A percentile compares a stretch with the other conserved stretches of the same genome.
phyloP scores from a whole-genome alignment of 2,888 invertebrate genomes.

The Toxonevra muliebris region DNA sequence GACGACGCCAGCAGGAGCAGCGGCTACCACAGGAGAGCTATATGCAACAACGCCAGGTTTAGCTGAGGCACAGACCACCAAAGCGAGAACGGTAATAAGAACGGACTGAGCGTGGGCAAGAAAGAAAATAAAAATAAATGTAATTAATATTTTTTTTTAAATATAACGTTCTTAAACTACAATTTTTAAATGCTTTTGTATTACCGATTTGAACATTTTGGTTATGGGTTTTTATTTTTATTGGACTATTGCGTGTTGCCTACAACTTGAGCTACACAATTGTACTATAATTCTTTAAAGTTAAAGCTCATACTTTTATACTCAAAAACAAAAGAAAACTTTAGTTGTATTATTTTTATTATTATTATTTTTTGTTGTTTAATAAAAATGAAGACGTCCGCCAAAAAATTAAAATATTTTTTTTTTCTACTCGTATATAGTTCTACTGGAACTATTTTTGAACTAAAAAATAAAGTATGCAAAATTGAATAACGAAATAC shows the following conservation, averaged over 20 bases:
- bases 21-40: conserved; percentile 36
- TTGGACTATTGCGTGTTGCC: conserved; percentile 14
- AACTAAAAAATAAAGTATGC: neutral
- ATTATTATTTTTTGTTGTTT: no score
- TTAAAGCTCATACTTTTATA: conserved; percentile 51
- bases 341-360: conserved; percentile 11
- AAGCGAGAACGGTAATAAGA: conserved; percentile 62
- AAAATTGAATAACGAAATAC: neutral
- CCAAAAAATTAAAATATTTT: conserved; percentile 38
- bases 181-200: neutral
- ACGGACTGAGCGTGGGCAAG: conserved; percentile 52
- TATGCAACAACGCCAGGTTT: conserved; percentile 61
- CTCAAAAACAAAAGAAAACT: conserved; percentile 23
- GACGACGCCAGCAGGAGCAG: conserved; percentile 59
- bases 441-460: no score
- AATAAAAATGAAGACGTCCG: conserved; percentile 38
- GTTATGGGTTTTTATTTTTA: conserved; percentile 33
- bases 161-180: conserved; percentile 1
- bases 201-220: conserved; percentile 59
- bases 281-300: conserved; percentile 46
- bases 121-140: conserved; percentile 16
- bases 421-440: conserved; percentile 29
- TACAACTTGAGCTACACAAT: conserved; percentile 43
- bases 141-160: conserved; percentile 2
- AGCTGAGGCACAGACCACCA: conserved; percentile 67